Conservation (phyloP, 2,113 vertebrate species). For the Urocitellus parryii region DNA sequence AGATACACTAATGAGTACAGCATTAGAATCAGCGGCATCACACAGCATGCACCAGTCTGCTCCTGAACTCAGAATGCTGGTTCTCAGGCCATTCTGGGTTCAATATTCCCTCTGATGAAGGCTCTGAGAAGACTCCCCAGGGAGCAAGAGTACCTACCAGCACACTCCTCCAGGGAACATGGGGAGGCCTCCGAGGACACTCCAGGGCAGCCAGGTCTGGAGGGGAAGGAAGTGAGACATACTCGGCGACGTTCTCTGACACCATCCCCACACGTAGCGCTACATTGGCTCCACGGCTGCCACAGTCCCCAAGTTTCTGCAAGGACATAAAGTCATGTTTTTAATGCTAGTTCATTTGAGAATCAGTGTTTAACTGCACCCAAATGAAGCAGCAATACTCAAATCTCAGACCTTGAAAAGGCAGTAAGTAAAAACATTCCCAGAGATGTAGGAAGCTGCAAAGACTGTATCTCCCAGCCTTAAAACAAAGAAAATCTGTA, state of each 20-base stretch:
- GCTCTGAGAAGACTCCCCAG: background rate
- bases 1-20: background rate
- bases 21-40: background rate
- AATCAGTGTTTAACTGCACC: background rate
- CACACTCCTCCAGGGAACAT: slow-evolving; percentile 95
- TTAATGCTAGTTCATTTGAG: background rate
- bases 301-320: slow-evolving; percentile 93
- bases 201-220: slow-evolving; percentile 90
- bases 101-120: background rate
- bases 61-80: background rate
- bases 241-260: slow-evolving; percentile 92
- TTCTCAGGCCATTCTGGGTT: background rate
- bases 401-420: slow-evolving; percentile 8
- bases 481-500: background rate
- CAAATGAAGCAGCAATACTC: slow-evolving; percentile 25
- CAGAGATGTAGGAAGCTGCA: background rate
- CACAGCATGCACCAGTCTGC: background rate
- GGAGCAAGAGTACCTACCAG: slow-evolving; percentile 87
- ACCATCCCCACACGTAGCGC: slow-evolving; percentile 94
- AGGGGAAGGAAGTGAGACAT: slow-evolving; percentile 90
- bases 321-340: slow-evolving; percentile 80
- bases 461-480: background rate
- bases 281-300: slow-evolving; percentile 96
- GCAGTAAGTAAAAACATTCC: background rate
- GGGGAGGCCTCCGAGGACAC: slow-evolving; percentile 90